A percentile compares a stretch with the other conserved stretches of the same genome.
These are phyloP conservation scores for Acipenser ruthenus DNA, from an alignment of 2,797 vertebrate genomes.

Conservation along the genomic window DNA sequence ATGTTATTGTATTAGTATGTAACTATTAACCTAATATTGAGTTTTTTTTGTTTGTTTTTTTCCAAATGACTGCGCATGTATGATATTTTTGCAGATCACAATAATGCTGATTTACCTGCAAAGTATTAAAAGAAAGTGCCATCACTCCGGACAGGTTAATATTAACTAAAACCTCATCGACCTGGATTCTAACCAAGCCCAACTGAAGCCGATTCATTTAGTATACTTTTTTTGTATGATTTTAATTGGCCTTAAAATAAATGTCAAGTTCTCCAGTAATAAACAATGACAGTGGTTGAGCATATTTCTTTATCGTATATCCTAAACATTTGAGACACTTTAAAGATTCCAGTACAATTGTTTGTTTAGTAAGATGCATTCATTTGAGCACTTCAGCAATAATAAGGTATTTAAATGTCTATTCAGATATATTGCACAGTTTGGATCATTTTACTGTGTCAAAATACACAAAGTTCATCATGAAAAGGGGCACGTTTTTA, in stretches of 20 bases:
- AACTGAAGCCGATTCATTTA: conserved; percentile 6
- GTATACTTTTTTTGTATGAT: conserved; percentile 7
- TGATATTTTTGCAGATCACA: conserved; percentile 58
- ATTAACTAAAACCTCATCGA: conserved; percentile 42
- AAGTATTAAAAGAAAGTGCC: conserved; percentile 35
- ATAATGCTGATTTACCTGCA: conserved; percentile 54
- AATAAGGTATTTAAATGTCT: too few relatives aligned
- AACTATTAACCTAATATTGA: conserved; percentile 55
- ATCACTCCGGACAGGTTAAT: conserved; percentile 36
- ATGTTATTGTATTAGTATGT: conserved; percentile 81
- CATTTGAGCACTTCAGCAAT: conserved; percentile 14
- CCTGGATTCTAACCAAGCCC: conserved; percentile 26
- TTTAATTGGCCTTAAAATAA: conserved; percentile 17
- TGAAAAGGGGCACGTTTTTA: too few relatives aligned
- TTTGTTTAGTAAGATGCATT: conserved; percentile 35
- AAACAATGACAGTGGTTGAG: conserved; percentile 20
- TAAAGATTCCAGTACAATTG: conserved; percentile 55
- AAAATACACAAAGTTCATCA: too few relatives aligned
- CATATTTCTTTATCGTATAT: conserved; percentile 19
- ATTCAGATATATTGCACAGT: too few relatives aligned
- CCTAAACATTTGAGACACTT: conserved; percentile 13
- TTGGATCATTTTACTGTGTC: too few relatives aligned
- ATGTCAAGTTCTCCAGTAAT: conserved; percentile 26
- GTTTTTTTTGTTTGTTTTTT: conserved; percentile 36
- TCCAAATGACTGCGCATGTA: conserved; percentile 63